These are phyloP conservation scores for Nannoperca obscura DNA, from an alignment of 2,797 vertebrate species.

Conservation along the genomic window DNA sequence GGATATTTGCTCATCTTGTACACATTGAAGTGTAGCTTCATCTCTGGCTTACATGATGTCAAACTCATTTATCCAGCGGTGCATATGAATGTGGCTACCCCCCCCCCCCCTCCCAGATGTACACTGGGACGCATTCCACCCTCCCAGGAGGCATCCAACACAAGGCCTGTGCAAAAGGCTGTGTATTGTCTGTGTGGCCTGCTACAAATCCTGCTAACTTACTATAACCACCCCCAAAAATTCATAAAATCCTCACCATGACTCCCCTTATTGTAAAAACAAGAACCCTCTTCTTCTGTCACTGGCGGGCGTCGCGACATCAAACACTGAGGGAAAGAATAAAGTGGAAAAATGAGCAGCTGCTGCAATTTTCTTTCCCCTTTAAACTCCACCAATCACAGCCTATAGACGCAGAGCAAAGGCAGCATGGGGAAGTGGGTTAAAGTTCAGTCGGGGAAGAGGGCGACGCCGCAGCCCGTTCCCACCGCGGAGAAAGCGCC, in stretches of 20 bases:
- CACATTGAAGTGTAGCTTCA: background rate
- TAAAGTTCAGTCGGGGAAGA: slow-evolving; percentile 77
- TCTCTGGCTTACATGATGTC: background rate
- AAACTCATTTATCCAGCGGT: slow-evolving; percentile 7
- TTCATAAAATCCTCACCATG: background rate
- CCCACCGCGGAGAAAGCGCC: slow-evolving; percentile 34
- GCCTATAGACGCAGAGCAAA: slow-evolving; percentile 15
- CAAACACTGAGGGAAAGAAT: slow-evolving; percentile 10
- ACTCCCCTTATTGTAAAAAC: slow-evolving; percentile 4
- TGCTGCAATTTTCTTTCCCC: slow-evolving; percentile 26
- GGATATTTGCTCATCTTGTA: background rate
- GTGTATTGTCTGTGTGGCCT: slow-evolving; percentile 31
- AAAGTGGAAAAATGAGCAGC: slow-evolving; percentile 18
- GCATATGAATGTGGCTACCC: slow-evolving; percentile 6
- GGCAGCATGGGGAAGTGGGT: slow-evolving; percentile 76
- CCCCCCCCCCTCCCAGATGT: slow-evolving; percentile 39
- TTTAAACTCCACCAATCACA: slow-evolving; percentile 38
- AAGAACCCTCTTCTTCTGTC: background rate
- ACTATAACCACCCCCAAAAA: background rate
- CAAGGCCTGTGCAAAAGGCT: slow-evolving; percentile 26
- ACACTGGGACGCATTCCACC: slow-evolving; percentile 58
- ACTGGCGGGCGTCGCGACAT: background rate
- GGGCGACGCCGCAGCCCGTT: slow-evolving; percentile 50
- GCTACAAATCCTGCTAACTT: background rate
- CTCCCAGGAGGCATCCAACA: slow-evolving; percentile 50